A percentile compares a stretch with the other conserved stretches of the same genome.
Evolutionary conservation across 2,888 invertebrate species (phyloP).

Genomic region (Cephus runcator): DNA sequence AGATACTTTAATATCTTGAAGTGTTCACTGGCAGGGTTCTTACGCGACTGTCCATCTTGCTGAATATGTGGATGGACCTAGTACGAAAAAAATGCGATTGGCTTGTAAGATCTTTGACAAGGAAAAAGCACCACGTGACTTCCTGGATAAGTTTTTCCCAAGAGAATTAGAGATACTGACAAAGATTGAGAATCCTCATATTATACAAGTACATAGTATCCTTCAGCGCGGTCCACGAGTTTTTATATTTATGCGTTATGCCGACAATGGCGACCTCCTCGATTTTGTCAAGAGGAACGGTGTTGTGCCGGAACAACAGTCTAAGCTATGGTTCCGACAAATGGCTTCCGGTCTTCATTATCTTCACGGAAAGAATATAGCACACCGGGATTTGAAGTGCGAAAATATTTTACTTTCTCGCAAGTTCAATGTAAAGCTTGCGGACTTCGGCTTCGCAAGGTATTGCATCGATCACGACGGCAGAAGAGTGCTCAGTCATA

Average conservation of each 20-base stretch:
- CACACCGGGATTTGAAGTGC: slow-evolving; percentile 93
- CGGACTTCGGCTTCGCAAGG: slow-evolving; percentile 94
- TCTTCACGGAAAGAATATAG: slow-evolving; percentile 85
- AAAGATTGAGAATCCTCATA: slow-evolving; percentile 89
- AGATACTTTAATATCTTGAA: not conserved
- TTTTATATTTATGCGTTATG: slow-evolving; percentile 92
- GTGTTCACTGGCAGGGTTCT: slow-evolving; percentile 74
- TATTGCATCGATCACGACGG: slow-evolving; percentile 80
- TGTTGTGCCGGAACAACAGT: slow-evolving; percentile 81
- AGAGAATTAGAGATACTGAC: slow-evolving; percentile 91
- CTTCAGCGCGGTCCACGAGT: slow-evolving; percentile 84
- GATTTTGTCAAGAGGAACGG: slow-evolving; percentile 85
- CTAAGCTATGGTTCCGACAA: slow-evolving; percentile 87
- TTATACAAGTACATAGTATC: slow-evolving; percentile 90
- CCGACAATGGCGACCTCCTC: slow-evolving; percentile 89
- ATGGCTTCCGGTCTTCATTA: slow-evolving; percentile 87
- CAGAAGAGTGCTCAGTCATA: slow-evolving; percentile 82
- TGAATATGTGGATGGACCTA: slow-evolving; percentile 79
- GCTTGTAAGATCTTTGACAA: slow-evolving; percentile 94
- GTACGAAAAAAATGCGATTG: slow-evolving; percentile 78
- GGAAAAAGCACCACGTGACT: slow-evolving; percentile 88
- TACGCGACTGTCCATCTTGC: slow-evolving; percentile 92
- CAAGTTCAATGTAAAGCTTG: slow-evolving; percentile 88
- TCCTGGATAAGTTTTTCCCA: slow-evolving; percentile 92
- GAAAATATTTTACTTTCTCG: slow-evolving; percentile 89